Evolutionary conservation across 1,140 invertebrate species (phyloP), one percentile per base, ranked within the genome.

Genomic region (Apis dorsata): DNA sequence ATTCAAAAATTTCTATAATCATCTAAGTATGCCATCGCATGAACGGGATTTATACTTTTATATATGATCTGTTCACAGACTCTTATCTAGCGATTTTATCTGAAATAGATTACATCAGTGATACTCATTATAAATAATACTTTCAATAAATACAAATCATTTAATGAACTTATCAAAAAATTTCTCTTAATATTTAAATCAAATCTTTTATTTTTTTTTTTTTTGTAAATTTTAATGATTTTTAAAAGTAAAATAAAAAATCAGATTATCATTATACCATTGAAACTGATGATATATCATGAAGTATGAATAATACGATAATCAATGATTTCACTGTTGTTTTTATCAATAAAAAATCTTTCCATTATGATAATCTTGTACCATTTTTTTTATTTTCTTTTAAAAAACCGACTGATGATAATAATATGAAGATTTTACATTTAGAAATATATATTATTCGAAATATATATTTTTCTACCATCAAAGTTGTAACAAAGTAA

Each of bases 1-100:
- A 80, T 84, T 44, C 55, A 84, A 73, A 73, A 69, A 87, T 79
- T 51, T 59, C 55, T 79, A 65, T 69, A 49, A 81, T 85, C 78
- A 60, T 34, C 34, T 17, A 85, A 74, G 79, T 82, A 87, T 87
- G 75, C n/a, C 19, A 10, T 74, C 21, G 85, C 83, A 74, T 87
- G 87, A 85, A 83, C 68, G 83, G 59, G 79, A 83, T 28, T 65
- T 73, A 11, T 44, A 49, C 21, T 77, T 13, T 10, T 28, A 79
- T 57, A 15, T 7, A 44, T 44, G 34, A 44, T 44, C 34, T 44
- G 34, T 44, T 44, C 34, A 44, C 5, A 44, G 9, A 28, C 49
- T 19, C 86, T 86, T 78, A 81, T 84, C 69, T 66, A 24, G 53
- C 15, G 60, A 84, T 81, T 75, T 76, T 84, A 84, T 68, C 60